Conservation (phyloP, 2,113 vertebrate species). For the Syngnathoides biaculeatus region DNA sequence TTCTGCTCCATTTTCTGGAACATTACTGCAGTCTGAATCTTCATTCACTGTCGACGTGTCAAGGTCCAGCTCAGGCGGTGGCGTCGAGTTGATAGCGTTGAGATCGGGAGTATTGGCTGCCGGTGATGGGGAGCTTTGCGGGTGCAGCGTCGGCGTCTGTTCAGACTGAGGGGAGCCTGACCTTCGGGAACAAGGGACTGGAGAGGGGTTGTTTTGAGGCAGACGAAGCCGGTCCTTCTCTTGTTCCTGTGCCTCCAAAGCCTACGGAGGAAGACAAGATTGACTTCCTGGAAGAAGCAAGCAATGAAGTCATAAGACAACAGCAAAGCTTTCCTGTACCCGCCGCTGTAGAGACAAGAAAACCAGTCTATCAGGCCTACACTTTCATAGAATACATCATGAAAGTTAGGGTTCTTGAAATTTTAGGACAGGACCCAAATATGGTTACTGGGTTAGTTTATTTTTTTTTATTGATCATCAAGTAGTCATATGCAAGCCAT, state of each 20-base stretch:
- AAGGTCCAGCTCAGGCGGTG: slow-evolving; percentile 28
- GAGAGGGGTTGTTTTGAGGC: slow-evolving; percentile 73
- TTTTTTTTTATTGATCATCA: too few relatives aligned
- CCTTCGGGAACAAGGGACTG: slow-evolving; percentile 52
- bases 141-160: slow-evolving; percentile 50
- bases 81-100: slow-evolving; percentile 23
- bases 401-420: too few relatives aligned
- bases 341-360: too few relatives aligned
- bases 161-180: slow-evolving; percentile 72
- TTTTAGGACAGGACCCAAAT: too few relatives aligned
- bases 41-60: slow-evolving; percentile 61
- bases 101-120: slow-evolving; percentile 59
- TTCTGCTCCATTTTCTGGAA: slow-evolving; percentile 32
- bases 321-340: too few relatives aligned
- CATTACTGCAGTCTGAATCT: slow-evolving; percentile 46
- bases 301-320: not conserved
- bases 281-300: too few relatives aligned
- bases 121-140: slow-evolving; percentile 56
- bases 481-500: too few relatives aligned
- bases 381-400: too few relatives aligned
- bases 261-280: slow-evolving; percentile 52
- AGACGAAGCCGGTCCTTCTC: slow-evolving; percentile 77
- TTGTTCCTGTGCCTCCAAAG: slow-evolving; percentile 82
- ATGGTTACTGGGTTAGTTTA: too few relatives aligned
- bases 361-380: too few relatives aligned